Conservation (phyloP, 2,888 invertebrate genomes). For the Phytoseiulus persimilis region DNA sequence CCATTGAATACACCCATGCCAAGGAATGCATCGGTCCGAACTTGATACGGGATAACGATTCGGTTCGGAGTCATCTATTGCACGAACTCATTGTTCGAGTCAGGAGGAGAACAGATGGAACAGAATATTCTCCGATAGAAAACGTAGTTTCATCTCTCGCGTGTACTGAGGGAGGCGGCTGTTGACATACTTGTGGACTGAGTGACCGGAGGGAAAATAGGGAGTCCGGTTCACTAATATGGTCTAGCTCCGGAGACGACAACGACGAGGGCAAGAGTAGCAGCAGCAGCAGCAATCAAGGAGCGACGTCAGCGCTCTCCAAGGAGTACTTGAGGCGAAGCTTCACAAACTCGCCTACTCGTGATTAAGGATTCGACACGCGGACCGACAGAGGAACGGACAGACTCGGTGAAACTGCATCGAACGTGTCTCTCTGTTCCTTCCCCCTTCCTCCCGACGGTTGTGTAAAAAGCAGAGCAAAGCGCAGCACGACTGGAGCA, state of each 20-base stretch:
- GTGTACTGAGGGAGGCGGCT: too few species aligned
- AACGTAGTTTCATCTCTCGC: too few species aligned
- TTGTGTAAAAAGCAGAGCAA: not conserved
- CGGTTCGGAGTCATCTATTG: not conserved
- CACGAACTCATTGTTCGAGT: not conserved
- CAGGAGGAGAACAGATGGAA: not conserved
- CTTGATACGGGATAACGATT: not conserved
- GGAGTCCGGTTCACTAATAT: not conserved
- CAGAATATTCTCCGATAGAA: too few species aligned
- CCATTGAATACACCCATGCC: not conserved
- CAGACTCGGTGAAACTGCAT: not conserved
- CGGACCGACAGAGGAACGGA: not conserved
- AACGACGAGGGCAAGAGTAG: not conserved
- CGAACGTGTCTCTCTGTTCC: not conserved
- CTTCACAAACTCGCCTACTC: slow-evolving; percentile 12
- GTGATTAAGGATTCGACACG: slow-evolving; percentile 35
- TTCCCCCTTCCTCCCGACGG: not conserved
- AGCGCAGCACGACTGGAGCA: too few species aligned
- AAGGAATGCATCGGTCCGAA: not conserved
- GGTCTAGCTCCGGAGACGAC: not conserved
- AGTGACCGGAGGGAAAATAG: not conserved
- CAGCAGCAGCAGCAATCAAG: slow-evolving; percentile 15
- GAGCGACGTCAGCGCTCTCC: slow-evolving; percentile 37
- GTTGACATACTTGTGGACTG: not conserved
- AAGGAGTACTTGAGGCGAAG: not conserved